Percentiles rank a stretch among this genome's conserved stretches.
Conservation (phyloP, 92 coral and sea anemone genomes). For the Epizoanthus scotinus region DNA sequence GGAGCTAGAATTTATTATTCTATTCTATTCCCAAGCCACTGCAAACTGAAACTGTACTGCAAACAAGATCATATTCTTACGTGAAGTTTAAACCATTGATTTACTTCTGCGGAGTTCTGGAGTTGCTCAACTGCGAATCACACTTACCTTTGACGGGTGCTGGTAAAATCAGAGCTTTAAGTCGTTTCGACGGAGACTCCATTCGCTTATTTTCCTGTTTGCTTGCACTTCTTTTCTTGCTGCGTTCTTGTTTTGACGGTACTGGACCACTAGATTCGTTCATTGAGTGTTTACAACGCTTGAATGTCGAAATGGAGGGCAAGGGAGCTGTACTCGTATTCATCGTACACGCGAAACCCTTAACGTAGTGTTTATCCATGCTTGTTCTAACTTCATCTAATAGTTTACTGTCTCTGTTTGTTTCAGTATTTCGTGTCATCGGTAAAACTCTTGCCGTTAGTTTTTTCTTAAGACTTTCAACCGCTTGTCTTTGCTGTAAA, state of each 20-base stretch:
- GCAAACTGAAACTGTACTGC: too few relatives aligned
- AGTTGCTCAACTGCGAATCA: not conserved
- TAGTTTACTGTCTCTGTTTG: constrained; percentile 10
- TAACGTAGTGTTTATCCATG: constrained; percentile 3
- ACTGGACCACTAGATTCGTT: not conserved
- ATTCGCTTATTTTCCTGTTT: constrained; percentile 3
- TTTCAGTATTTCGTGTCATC: constrained; percentile 64
- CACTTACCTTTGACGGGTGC: constrained; percentile 28
- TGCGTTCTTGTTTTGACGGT: not conserved
- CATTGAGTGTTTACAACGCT: not conserved
- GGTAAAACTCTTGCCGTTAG: constrained; percentile 84
- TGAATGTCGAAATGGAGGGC: not conserved
- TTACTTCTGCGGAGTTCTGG: too few relatives aligned
- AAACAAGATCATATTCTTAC: too few relatives aligned
- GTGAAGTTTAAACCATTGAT: too few relatives aligned
- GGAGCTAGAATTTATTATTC: too few relatives aligned
- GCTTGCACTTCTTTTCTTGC: constrained; percentile 9
- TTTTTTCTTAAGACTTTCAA: constrained; percentile 54
- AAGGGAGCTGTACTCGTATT: constrained; percentile 2
- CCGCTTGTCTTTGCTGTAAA: constrained; percentile 23
- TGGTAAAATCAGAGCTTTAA: constrained; percentile 18
- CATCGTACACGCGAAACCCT: not conserved
- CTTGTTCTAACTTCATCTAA: not conserved
- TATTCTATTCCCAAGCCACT: too few relatives aligned
- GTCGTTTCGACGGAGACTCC: constrained; percentile 8